Conservation (phyloP, 2,113 vertebrate species). For the Morone chrysops region DNA sequence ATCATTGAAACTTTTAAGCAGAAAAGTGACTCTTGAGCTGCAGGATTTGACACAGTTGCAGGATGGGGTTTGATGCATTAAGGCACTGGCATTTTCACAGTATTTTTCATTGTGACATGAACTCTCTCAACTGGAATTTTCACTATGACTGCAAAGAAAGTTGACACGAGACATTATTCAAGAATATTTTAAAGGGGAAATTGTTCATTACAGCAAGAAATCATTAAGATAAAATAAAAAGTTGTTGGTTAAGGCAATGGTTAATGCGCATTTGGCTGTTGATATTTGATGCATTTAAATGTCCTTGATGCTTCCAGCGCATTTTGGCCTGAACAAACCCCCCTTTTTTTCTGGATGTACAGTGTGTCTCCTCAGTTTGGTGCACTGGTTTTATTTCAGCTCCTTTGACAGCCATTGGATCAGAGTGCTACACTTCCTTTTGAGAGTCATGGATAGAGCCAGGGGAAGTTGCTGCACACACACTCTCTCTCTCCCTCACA, state of each 20-base stretch:
- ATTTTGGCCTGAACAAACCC: constrained; percentile 3
- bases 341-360: neutral
- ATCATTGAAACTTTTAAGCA: neutral
- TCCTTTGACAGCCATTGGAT: constrained; percentile 55
- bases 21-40: neutral
- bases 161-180: neutral
- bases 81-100: neutral
- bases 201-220: neutral
- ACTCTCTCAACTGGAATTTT: neutral
- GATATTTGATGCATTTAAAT: neutral
- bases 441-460: constrained; percentile 48
- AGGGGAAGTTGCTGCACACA: constrained; percentile 35
- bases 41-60: neutral
- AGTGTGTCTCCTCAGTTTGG: constrained; percentile 10
- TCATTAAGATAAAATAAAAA: neutral
- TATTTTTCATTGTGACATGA: neutral
- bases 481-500: constrained; percentile 30
- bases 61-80: neutral
- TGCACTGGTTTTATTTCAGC: constrained; percentile 49
- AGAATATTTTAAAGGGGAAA: neutral
- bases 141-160: neutral
- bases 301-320: neutral
- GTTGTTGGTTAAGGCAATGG: too few relatives aligned
- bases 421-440: constrained; percentile 45
- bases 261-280: neutral